phyloP scores from a whole-genome alignment of 2,888 invertebrate genomes.

The Eurytoma californica region DNA sequence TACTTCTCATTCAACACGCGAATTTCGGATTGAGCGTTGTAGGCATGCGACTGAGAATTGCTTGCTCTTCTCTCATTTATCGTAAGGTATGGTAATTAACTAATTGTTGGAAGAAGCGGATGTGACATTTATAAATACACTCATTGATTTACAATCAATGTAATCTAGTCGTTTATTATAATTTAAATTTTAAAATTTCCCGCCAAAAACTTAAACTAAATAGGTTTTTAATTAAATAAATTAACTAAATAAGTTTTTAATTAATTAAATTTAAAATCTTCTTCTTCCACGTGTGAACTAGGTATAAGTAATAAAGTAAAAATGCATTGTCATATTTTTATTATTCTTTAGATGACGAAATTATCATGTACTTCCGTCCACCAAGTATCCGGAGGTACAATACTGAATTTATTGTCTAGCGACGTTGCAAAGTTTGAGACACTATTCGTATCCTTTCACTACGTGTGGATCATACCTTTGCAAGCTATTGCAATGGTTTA shows the following conservation, averaged over 20 bases:
- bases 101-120: too few relatives aligned
- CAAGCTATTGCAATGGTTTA: conserved; percentile 81
- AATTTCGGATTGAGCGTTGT: conserved; percentile 78
- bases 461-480: conserved; percentile 87
- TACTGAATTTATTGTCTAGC: conserved; percentile 89
- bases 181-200: too few relatives aligned
- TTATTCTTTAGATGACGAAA: conserved; percentile 56
- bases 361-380: conserved; percentile 68
- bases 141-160: too few relatives aligned
- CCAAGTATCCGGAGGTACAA: conserved; percentile 80
- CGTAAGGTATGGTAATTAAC: conserved; percentile 80
- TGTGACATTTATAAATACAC: too few relatives aligned
- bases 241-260: neutral
- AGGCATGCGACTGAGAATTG: conserved; percentile 87
- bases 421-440: conserved; percentile 89
- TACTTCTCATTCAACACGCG: conserved; percentile 81
- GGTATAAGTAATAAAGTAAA: too few relatives aligned
- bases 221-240: neutral
- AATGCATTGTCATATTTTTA: too few relatives aligned
- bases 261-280: neutral
- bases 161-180: too few relatives aligned
- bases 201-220: neutral
- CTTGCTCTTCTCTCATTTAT: conserved; percentile 86
- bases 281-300: too few relatives aligned
- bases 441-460: conserved; percentile 82